Evolutionary conservation across 2,113 vertebrate genomes (phyloP).

Genomic region (Platichthys stellatus): DNA sequence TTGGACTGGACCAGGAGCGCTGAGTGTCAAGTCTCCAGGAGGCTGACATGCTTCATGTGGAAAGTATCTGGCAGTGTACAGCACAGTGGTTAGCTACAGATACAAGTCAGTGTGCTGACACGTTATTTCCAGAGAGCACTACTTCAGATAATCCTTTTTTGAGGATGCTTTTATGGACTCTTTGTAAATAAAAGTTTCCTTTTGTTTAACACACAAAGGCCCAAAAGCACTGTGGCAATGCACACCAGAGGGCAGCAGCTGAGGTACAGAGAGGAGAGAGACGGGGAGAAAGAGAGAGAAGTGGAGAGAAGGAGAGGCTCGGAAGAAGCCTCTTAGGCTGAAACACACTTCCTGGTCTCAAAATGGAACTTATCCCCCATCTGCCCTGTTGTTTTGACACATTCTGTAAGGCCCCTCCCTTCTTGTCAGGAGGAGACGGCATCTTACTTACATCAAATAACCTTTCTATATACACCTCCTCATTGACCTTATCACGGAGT

Average conservation of each 20-base stretch:
- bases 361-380: conserved; percentile 99
- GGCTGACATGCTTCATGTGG: conserved; percentile 57
- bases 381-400: conserved; percentile 99
- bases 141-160: conserved; percentile 83
- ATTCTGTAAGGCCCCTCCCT: conserved; percentile 96
- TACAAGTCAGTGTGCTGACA: conserved; percentile 25
- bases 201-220: conserved; percentile 78
- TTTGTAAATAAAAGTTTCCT: conserved; percentile 77
- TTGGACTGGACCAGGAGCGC: conserved; percentile 45
- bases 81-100: conserved; percentile 28
- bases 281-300: conserved; percentile 65
- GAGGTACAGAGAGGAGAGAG: conserved; percentile 82
- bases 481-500: conserved; percentile 99
- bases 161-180: conserved; percentile 81
- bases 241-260: conserved; percentile 84
- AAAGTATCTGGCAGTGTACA: conserved; percentile 48
- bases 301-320: conserved; percentile 51
- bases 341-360: conserved; percentile 84
- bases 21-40: conserved; percentile 47
- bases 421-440: conserved; percentile 91
- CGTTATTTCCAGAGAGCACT: conserved; percentile 82
- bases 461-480: conserved; percentile 99
- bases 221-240: conserved; percentile 82
- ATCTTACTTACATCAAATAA: conserved; percentile 99
- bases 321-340: conserved; percentile 48